phyloP scores from a whole-genome alignment of 2,113 vertebrate genomes.

The Bettongia penicillata region DNA sequence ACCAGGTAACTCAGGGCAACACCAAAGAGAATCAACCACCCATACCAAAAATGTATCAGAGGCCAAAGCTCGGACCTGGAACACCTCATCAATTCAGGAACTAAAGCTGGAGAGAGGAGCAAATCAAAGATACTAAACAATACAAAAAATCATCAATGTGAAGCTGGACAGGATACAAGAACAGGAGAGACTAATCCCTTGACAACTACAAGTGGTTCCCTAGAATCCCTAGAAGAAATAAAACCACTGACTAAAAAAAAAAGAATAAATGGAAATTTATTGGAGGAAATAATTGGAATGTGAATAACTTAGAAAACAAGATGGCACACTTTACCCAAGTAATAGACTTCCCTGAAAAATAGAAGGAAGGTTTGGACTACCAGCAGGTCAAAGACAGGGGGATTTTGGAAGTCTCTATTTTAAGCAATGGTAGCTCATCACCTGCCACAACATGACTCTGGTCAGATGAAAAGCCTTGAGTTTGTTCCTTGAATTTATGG shows the following conservation, averaged over 20 bases:
- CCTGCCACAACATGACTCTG: slow-evolving; percentile 2
- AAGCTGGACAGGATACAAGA: background rate
- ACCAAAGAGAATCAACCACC: background rate
- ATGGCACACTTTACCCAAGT: background rate
- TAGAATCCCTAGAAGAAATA: background rate
- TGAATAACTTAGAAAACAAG: background rate
- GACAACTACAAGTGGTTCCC: background rate
- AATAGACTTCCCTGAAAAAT: background rate
- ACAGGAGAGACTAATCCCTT: background rate
- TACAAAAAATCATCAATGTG: background rate
- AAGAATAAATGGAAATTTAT: no score
- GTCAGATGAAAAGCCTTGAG: slow-evolving; percentile 33
- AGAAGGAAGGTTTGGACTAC: background rate
- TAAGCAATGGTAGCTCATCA: slow-evolving; percentile 12
- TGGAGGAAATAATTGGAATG: background rate
- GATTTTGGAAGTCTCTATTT: slow-evolving; percentile 40
- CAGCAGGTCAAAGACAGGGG: slow-evolving; percentile 14
- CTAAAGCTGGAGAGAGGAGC: background rate
- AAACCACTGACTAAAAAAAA: background rate
- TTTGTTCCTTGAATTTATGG: background rate
- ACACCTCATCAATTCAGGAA: background rate
- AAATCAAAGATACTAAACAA: background rate
- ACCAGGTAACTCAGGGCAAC: background rate
- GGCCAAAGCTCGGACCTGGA: background rate
- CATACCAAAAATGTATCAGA: background rate